These are phyloP conservation scores for Drosophila aff. DNA, from an alignment of 1,140 invertebrate species.

Conservation along the genomic window DNA sequence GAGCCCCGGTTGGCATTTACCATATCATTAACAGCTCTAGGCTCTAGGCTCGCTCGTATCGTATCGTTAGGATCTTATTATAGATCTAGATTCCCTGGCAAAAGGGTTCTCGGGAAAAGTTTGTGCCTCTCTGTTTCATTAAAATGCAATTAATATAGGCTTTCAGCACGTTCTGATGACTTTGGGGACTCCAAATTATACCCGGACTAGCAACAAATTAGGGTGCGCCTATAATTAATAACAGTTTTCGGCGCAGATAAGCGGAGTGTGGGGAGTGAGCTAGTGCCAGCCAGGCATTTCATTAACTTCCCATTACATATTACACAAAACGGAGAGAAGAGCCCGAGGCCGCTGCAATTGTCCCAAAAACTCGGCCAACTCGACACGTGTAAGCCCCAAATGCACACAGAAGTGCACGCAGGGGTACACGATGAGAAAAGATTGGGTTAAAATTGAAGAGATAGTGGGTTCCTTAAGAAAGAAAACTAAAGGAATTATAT, in stretches of 20 bases:
- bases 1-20: slow-evolving; percentile 22
- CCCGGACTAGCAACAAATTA: slow-evolving; percentile 57
- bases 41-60: slow-evolving; percentile 15
- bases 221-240: slow-evolving; percentile 81
- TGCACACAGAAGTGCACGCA: slow-evolving; percentile 56
- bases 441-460: too few relatives aligned
- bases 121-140: slow-evolving; percentile 59
- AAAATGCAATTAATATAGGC: slow-evolving; percentile 81
- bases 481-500: too few relatives aligned
- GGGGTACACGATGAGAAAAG: neutral
- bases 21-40: slow-evolving; percentile 51
- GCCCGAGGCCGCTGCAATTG: slow-evolving; percentile 49
- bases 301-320: slow-evolving; percentile 77
- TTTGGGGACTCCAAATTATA: slow-evolving; percentile 59
- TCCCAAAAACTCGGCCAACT: slow-evolving; percentile 39
- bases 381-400: slow-evolving; percentile 54
- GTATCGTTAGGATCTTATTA: slow-evolving; percentile 36
- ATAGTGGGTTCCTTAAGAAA: neutral
- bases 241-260: slow-evolving; percentile 60
- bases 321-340: slow-evolving; percentile 32
- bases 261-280: neutral
- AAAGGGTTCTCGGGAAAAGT: slow-evolving; percentile 45
- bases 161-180: slow-evolving; percentile 72
- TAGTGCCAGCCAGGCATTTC: slow-evolving; percentile 47
- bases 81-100: slow-evolving; percentile 22